Evolutionary conservation across 1,140 invertebrate species (phyloP).

Genomic region (Cotesia chilonis): DNA sequence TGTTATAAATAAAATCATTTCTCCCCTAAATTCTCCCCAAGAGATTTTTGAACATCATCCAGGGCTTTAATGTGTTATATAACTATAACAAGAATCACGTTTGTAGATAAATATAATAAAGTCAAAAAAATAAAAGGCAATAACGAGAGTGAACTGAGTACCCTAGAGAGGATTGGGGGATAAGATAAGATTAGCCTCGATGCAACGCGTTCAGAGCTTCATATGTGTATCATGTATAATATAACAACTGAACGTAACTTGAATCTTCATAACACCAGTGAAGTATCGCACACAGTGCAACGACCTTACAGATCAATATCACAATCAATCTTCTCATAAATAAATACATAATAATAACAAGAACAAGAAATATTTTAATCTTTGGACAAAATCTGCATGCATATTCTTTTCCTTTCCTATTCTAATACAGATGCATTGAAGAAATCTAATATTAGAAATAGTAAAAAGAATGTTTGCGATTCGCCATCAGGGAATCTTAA

Average conservation of each 20-base stretch:
- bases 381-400: neutral
- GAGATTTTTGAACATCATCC: too few relatives aligned
- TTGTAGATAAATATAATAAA: slow-evolving; percentile 30
- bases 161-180: slow-evolving; percentile 49
- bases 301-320: slow-evolving; percentile 22
- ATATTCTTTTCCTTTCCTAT: too few relatives aligned
- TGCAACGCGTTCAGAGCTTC: slow-evolving; percentile 39
- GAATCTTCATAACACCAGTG: slow-evolving; percentile 20
- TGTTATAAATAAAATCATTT: slow-evolving; percentile 3
- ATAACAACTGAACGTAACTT: neutral
- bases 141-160: slow-evolving; percentile 2
- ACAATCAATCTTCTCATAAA: slow-evolving; percentile 8
- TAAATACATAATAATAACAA: slow-evolving; percentile 14
- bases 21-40: too few relatives aligned
- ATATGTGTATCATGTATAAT: neutral
- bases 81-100: neutral
- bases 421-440: too few relatives aligned
- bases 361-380: neutral
- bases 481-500: too few relatives aligned
- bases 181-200: slow-evolving; percentile 58
- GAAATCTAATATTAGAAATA: too few relatives aligned
- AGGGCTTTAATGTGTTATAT: neutral
- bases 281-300: slow-evolving; percentile 14
- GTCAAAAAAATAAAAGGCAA: neutral
- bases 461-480: too few relatives aligned